Evolutionary conservation across 1,140 invertebrate genomes (phyloP).

Genomic region (Drosophila suzukii): DNA sequence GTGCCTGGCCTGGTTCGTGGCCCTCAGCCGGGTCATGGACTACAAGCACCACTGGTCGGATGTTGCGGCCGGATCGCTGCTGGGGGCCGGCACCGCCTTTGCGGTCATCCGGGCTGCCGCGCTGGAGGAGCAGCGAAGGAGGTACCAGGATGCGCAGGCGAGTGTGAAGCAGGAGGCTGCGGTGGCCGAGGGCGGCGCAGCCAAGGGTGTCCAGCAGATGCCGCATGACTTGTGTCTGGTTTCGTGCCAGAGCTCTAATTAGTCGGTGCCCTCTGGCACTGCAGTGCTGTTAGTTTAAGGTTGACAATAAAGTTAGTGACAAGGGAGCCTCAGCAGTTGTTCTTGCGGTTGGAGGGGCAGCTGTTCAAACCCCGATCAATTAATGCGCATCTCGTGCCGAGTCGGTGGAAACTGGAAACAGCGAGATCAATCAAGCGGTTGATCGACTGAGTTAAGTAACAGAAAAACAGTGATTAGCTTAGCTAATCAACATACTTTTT

Average conservation of each 20-base stretch:
- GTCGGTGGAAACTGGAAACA: slow-evolving; percentile 14
- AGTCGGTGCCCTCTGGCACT: slow-evolving; percentile 36
- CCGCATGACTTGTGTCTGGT: slow-evolving; percentile 63
- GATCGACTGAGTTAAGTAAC: slow-evolving; percentile 1
- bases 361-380: neutral
- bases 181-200: neutral
- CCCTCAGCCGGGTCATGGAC: slow-evolving; percentile 95
- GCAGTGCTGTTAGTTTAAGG: slow-evolving; percentile 26
- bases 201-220: slow-evolving; percentile 30
- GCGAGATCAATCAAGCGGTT: neutral
- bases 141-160: slow-evolving; percentile 1
- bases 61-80: slow-evolving; percentile 86
- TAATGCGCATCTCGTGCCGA: slow-evolving; percentile 7
- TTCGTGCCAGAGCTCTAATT: slow-evolving; percentile 61
- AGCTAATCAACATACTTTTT: neutral
- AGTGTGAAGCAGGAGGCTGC: neutral
- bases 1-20: slow-evolving; percentile 89
- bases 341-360: neutral
- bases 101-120: slow-evolving; percentile 85
- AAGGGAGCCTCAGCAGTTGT: neutral
- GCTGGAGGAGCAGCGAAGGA: slow-evolving; percentile 29
- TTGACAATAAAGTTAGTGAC: slow-evolving; percentile 35
- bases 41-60: slow-evolving; percentile 97
- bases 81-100: slow-evolving; percentile 86
- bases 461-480: slow-evolving; percentile 10